Evolutionary conservation across 2,797 vertebrate genomes (phyloP).

Genomic region (Sebastes matsubarae): DNA sequence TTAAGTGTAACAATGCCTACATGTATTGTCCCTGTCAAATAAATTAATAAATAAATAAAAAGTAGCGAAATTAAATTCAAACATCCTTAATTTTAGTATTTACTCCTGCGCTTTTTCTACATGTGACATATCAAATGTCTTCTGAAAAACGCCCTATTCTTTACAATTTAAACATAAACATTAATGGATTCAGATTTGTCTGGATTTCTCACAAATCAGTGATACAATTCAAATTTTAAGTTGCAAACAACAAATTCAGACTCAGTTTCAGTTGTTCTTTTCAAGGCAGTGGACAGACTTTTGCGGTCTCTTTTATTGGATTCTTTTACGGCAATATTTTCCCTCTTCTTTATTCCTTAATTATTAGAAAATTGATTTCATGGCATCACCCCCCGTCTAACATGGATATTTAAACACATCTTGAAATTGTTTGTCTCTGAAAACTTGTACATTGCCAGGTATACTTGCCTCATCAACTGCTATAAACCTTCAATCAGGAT

Average conservation of each 20-base stretch:
- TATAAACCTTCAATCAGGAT: not conserved
- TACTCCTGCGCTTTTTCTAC: not conserved
- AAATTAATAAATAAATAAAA: not conserved
- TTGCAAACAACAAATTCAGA: not conserved
- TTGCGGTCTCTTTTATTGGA: not conserved
- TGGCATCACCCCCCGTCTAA: not conserved
- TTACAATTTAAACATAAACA: not conserved
- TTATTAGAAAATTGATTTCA: not conserved
- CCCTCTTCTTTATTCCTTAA: not conserved
- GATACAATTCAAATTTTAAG: not conserved
- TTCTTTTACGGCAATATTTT: no score
- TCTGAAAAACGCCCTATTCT: not conserved
- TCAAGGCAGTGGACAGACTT: not conserved
- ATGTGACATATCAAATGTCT: not conserved
- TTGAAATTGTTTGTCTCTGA: not conserved
- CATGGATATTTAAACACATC: not conserved
- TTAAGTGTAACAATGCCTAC: no score
- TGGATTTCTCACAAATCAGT: not conserved
- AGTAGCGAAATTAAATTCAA: not conserved
- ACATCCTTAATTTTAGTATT: not conserved
- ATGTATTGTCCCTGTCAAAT: no score
- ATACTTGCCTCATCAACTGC: not conserved
- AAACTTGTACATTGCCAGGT: not conserved
- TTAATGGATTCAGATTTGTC: not conserved
- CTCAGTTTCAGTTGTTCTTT: not conserved